Evolutionary conservation across 2,113 vertebrate genomes (phyloP), one percentile per base, ranked within the genome.

Genomic region (Festucalex cinctus): DNA sequence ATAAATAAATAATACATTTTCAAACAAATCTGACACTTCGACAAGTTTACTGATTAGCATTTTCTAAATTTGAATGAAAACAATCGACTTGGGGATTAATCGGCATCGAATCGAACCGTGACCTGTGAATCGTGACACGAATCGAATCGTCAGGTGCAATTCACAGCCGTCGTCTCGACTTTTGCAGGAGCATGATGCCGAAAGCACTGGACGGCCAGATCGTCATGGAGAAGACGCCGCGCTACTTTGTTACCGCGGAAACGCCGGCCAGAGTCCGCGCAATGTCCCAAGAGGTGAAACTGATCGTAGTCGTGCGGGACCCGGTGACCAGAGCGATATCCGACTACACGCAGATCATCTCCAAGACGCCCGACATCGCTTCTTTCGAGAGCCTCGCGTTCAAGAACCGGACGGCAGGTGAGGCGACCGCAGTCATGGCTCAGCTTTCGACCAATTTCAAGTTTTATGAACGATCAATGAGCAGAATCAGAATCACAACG

Each of bases 261-360:
- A 91, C 92, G 0, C 92, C 92, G 1, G 86, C 83, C 5, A 83
- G 92, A 5, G 89, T 93, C 66, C 86, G 90, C 5, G 78, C 90
- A 17, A 93, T 93, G 92, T 92, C 92, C 0, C 83, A 65, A 48
- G 84, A 90, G 1, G 87, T 92, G 63, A 93, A 93, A 85, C 81
- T 93, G 69, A 93, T 93, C 0, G 91, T 93, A 66, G 92, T 93
- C 8, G 91, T 93, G 43, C 88, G 92, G 7, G 91, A 93, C 76
- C 92, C 92, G 0, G 89, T 92, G 74, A 92, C 92, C 53, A 82
- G 92, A 48, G 92, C 92, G 69, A 92, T 93, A 77, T 93, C 92
- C 0, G 92, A 93, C 84, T 93, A 93, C 83, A 93, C 92, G 0
- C 92, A 93, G 84, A 93, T 93, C 73, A 92, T 93, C 79, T 93